Conservation (phyloP, 1,140 invertebrate species). For the Caenorhabditis brenneri region DNA sequence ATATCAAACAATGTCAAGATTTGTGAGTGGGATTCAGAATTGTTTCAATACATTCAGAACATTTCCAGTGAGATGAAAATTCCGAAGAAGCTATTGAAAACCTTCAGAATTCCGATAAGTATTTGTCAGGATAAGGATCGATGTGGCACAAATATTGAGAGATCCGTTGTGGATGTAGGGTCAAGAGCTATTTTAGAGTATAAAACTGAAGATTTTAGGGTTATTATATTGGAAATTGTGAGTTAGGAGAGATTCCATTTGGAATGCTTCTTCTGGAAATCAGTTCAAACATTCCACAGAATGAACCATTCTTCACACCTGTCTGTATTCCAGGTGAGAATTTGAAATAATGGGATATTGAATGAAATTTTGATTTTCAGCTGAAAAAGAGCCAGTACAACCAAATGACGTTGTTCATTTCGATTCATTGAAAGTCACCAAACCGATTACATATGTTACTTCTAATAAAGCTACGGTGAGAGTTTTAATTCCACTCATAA, state of each 20-base stretch:
- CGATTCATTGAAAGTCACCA: neutral
- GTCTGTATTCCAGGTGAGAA: neutral
- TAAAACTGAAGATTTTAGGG: too few relatives aligned
- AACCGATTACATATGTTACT: neutral
- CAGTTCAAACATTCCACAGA: neutral
- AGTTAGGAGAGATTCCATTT: neutral
- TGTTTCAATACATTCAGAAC: neutral
- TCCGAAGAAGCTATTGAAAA: neutral
- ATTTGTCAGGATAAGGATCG: neutral
- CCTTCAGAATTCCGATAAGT: neutral
- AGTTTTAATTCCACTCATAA: neutral
- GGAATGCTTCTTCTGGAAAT: neutral
- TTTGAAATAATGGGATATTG: neutral
- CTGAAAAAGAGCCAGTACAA: neutral
- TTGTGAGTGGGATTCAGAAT: neutral
- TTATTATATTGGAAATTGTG: neutral
- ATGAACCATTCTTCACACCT: neutral
- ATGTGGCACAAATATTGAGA: neutral
- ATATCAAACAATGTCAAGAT: neutral
- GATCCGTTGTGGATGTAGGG: neutral
- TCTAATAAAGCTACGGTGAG: neutral
- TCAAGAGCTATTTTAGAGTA: too few relatives aligned
- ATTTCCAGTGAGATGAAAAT: neutral
- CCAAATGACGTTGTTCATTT: neutral
- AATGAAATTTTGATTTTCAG: neutral